Evolutionary conservation across 1,140 invertebrate species (phyloP), one percentile per base, ranked within the genome.

Genomic region (Tetramorium parvispinum): DNA sequence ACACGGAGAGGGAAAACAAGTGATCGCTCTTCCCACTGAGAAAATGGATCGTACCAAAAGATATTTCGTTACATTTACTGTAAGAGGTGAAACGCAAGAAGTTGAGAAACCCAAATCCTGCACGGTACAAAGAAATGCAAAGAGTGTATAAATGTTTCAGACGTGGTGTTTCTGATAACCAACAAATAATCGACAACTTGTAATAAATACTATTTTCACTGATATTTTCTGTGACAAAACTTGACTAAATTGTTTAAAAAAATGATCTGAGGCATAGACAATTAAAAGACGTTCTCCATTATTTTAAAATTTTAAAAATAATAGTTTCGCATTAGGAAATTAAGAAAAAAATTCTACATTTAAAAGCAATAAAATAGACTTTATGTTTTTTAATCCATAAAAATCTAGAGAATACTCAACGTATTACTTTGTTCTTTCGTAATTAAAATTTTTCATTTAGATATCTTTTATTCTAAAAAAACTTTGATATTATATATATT

Each of bases 31-130:
- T 93, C 98, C 98, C 49, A 97, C 98, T 85, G 97, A 98, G 92
- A 97, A 96, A 94, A 94, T 98, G 91, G 97, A 98, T 93, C 97
- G 97, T 92, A 98, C 97, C 92, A 98, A 98, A 95, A 96, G 97
- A 91, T 98, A 98, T 94, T 98, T 98, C 93, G 98, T 98, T 68
- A 98, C 98, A 24, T 98, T 98, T 91, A 98, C 98, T 16, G 97
- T 98, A 18, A 98, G 97, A 93, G 97, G 97, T 49, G 94, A 95
- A 40, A 91, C 77, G 24, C 78, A 85, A 46, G 82, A 91, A 27
- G 61, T 88, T 37, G 92, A 93, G 0, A 93, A 93, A 43, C 76
- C 86, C 0, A 91, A 92, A 82, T 88, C 92, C 43, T 81, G 71
- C 53, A 68, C 77, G 53, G 86, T 91, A 83, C 93, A 94, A 90